Conservation (phyloP, 2,797 vertebrate genomes). For the Sebastes jordani region DNA sequence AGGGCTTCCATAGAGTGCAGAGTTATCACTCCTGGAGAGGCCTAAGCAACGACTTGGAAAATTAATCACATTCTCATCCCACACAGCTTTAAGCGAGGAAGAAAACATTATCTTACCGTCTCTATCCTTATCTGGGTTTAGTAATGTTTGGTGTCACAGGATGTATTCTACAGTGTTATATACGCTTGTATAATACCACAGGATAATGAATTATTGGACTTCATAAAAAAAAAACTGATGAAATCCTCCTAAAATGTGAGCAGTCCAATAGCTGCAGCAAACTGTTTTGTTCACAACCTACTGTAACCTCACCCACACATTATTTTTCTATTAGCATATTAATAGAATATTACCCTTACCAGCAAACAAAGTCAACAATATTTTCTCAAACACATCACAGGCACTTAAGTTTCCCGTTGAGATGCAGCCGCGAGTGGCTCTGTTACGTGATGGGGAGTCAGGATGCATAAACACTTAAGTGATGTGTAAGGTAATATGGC, state of each 20-base stretch:
- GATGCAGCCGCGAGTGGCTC: not conserved
- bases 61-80: conserved; percentile 37
- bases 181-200: not conserved
- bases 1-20: conserved; percentile 4
- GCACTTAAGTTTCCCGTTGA: not conserved
- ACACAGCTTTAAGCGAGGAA: conserved; percentile 29
- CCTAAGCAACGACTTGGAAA: conserved; percentile 24
- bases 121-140: conserved; percentile 41
- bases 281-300: not conserved
- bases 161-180: not conserved
- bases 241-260: not conserved
- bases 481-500: not conserved
- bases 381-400: not conserved
- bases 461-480: not conserved
- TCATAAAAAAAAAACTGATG: not conserved
- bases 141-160: conserved; percentile 26
- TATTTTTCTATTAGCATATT: not conserved
- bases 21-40: conserved; percentile 31
- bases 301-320: not conserved
- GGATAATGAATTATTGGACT: conserved; percentile 14
- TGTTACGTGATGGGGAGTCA: not conserved
- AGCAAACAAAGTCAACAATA: conserved; percentile 1
- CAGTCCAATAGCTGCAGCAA: not conserved
- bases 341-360: not conserved
- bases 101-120: conserved; percentile 26